A percentile compares a stretch with the other conserved stretches of the same genome.
Evolutionary conservation across 1,140 invertebrate genomes (phyloP).

Genomic region (Brachionus paranguensis): DNA sequence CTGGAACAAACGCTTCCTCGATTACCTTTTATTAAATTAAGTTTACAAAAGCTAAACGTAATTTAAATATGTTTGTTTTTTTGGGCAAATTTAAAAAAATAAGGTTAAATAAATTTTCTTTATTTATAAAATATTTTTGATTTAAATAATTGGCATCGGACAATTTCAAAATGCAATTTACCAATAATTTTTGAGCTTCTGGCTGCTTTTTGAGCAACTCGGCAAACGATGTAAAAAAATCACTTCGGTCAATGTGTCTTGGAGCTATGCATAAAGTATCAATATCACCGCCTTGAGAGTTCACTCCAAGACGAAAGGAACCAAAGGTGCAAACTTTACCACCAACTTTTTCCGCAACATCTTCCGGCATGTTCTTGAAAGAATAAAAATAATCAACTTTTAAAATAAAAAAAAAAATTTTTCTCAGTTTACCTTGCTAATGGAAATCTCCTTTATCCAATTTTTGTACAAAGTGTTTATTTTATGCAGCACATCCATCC

Average conservation of each 20-base stretch:
- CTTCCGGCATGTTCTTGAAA: conserved; percentile 27
- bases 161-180: conserved; percentile 19
- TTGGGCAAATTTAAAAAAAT: not conserved
- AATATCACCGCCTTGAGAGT: conserved; percentile 90
- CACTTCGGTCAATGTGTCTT: conserved; percentile 80
- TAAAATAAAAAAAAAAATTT: conserved; percentile 58
- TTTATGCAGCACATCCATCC: conserved; percentile 67
- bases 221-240: conserved; percentile 92
- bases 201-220: conserved; percentile 77
- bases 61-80: not conserved
- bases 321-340: conserved; percentile 99
- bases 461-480: conserved; percentile 79
- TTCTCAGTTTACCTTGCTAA: not conserved
- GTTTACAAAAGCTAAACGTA: not conserved
- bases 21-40: conserved; percentile 60
- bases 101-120: conserved; percentile 4
- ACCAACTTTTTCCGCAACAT: conserved; percentile 60
- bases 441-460: conserved; percentile 76
- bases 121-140: conserved; percentile 22
- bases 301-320: conserved; percentile 81
- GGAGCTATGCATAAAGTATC: conserved; percentile 96
- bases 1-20: conserved; percentile 89
- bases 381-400: conserved; percentile 45
- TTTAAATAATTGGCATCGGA: not conserved
- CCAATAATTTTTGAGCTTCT: conserved; percentile 71